Base-by-base conservation (phyloP, 1,140 invertebrate species). In the Parapsyche elsis region DNA sequence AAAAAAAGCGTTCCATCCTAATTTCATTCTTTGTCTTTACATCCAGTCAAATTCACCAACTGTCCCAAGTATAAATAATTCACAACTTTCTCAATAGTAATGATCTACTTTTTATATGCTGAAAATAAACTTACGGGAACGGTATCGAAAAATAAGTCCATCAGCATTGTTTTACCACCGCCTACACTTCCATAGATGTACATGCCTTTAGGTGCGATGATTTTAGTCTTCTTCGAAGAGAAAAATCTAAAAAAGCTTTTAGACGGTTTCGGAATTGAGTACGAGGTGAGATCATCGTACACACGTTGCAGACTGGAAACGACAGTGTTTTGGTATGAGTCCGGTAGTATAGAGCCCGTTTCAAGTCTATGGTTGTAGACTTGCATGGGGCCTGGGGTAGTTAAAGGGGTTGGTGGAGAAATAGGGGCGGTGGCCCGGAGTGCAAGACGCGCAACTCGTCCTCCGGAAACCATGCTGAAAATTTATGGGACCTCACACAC, bases 91-190 rank as follows among this genome's bases (percentile, higher is more conserved):
- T n/a, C n/a, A n/a, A n/a, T n/a, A 38, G 12, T 71, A n/a, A 71
- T 71, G 9, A 71, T 24, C 5, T 71, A n/a, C 12, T 21, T 14
- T 9, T 67, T 2, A 67, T 10, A 14, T 53, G 38, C 7, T 26
- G 19, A 23, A 46, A 74, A 77, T 49, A 67, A 80, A 85, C 84
- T 87, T 90, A 94, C 91, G 85, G 87, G 87, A 16, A 87, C 80
- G 67, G 87, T 87, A 85, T 97, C 91, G 90, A 95, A 97, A 88
- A 99, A 99, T 83, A 99, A 87, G 89, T 99, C 98, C 98, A 99
- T 99, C 24, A 99, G 88, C 94, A 99, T 99, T 10, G 98, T 99
- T 91, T 99, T 98, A 77, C 97, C 97, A 85, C 96, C 95, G 64
- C 97, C 96, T 84, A 97, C 95, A 85, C 95, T 93, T 64, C 95